Evolutionary conservation across 2,888 invertebrate genomes (phyloP), one percentile per base, ranked within the genome.

Genomic region (Syritta pipiens): DNA sequence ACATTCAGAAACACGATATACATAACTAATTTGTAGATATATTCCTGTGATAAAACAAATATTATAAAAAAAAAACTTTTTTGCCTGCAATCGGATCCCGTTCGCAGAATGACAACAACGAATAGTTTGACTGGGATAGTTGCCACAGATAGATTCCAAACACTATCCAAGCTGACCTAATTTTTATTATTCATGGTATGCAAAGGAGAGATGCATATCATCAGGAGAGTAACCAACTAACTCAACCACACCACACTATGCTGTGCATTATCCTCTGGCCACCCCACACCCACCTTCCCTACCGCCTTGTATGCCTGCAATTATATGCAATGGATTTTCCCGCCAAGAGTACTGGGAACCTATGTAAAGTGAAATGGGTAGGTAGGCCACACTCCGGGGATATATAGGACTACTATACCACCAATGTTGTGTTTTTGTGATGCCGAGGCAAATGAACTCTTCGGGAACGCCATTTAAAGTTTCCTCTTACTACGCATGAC

Each of bases 141-240:
- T 37, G 17, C 17, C 2, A 9, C 12, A 35, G 28, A 53, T 35
- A 26, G 12, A 44, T 40, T 44, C 22, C 37, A 65, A 40, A 48
- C 46, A 28, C 22, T 40, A 57, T 57, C 35, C 59, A 26, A 53
- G 53, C 20, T 75, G 75, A 81, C 81, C 81, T 55, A 68, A 75
- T 81, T 81, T 75, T 75, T 69, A 74, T 57, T 74, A 74, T 79
- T 74, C 79, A 79, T 74, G 20, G 42, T 72, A 79, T 79, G 60
- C 67, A 62, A 62, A 24, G 46, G 22, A 51, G 35, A 57, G 32
- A 10, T 35, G n/a, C 67, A 22, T 60, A 60, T 72, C 57, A 57
- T n/a, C 57, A 32, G 37, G 17, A 7, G 57, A 59, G 63, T 68
- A 46, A 68, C 68, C 44, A 55, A 60, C 51, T 32, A 53, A 46